Evolutionary conservation across 1,140 invertebrate genomes (phyloP).

Genomic region (Bombyx mori): ASM3026992v2 NC_085128.1:7212501-7213000

Average conservation of each 20-base stretch:
- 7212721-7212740: conserved; percentile 58
- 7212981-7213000: no score
- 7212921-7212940: no score
- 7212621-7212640: conserved; percentile 30
- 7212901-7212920: no score
- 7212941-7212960: no score
- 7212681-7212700: conserved; percentile 60
- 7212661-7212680: conserved; percentile 56
- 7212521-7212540: conserved; percentile 54
- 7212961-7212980: no score
- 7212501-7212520: conserved; percentile 58
- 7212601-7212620: conserved; percentile 35
- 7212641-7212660: conserved; percentile 54
- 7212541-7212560: conserved; percentile 58
- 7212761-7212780: no score
- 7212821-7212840: no score
- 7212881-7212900: no score
- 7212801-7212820: no score
- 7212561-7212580: conserved; percentile 32
- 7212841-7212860: no score
- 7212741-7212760: conserved; percentile 29
- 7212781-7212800: no score
- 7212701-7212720: conserved; percentile 65
- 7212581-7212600: conserved; percentile 20
- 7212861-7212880: no score